A percentile compares a stretch with the other conserved stretches of the same genome.
Conservation (phyloP, 1,140 invertebrate species). For the Dysdera silvatica region DNA sequence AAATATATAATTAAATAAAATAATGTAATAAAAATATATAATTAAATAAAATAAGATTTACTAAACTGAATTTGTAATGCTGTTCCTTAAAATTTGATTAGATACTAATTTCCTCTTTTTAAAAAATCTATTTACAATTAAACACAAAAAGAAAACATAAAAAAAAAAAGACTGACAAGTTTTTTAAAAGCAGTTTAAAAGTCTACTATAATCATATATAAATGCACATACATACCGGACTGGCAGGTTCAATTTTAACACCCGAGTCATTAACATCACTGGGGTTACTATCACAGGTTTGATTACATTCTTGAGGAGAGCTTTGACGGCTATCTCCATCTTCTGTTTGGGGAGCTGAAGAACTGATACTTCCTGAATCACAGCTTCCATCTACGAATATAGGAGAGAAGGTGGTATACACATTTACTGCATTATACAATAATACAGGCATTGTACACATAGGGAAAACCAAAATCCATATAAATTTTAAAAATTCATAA, state of each 20-base stretch:
- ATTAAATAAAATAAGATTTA: not conserved
- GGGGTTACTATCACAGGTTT: slow-evolving; percentile 17
- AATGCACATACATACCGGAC: slow-evolving; percentile 12
- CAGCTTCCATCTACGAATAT: slow-evolving; percentile 25
- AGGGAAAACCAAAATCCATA: too few relatives aligned
- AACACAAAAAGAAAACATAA: not conserved
- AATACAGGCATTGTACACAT: too few relatives aligned
- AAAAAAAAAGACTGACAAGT: not conserved
- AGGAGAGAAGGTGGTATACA: too few relatives aligned
- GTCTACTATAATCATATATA: not conserved
- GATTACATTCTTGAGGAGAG: slow-evolving; percentile 17
- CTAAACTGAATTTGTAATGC: not conserved
- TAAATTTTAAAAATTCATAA: too few relatives aligned
- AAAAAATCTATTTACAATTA: not conserved
- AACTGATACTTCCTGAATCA: slow-evolving; percentile 16
- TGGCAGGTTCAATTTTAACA: slow-evolving; percentile 24
- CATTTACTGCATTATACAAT: too few relatives aligned
- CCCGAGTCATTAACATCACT: slow-evolving; percentile 11
- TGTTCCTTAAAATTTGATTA: not conserved
- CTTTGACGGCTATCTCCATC: slow-evolving; percentile 18
- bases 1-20: not conserved
- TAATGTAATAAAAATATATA: not conserved
- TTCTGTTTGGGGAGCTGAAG: slow-evolving; percentile 11
- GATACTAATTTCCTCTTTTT: not conserved
- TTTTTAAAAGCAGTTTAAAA: not conserved